Evolutionary conservation across 2,113 vertebrate species (phyloP).

Genomic region (Brachirus orientalis): DNA sequence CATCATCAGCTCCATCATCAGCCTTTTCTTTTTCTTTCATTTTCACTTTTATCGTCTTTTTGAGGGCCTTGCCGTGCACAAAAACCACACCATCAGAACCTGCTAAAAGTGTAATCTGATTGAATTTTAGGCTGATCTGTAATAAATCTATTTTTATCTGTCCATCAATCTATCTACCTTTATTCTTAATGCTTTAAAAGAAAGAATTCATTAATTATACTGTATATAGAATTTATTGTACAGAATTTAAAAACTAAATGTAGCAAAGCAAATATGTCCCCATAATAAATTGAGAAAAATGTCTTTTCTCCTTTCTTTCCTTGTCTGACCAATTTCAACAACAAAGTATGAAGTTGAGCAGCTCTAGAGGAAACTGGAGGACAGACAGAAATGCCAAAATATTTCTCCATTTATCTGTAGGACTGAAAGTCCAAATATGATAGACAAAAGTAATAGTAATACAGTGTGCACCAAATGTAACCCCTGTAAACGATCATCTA

Average conservation of each 20-base stretch:
- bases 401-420: not conserved
- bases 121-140: too few relatives aligned
- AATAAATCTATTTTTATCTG: too few relatives aligned
- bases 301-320: not conserved
- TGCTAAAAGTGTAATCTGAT: too few relatives aligned
- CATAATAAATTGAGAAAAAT: too few relatives aligned
- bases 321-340: too few relatives aligned
- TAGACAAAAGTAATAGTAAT: not conserved
- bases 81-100: too few relatives aligned
- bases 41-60: too few relatives aligned
- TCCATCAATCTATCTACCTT: too few relatives aligned
- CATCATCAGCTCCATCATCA: too few relatives aligned
- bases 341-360: not conserved
- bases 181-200: too few relatives aligned
- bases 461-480: slow-evolving; percentile 4
- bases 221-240: slow-evolving; percentile 19
- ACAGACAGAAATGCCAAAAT: not conserved
- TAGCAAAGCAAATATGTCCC: not conserved
- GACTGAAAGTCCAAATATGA: not conserved
- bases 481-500: slow-evolving; percentile 22
- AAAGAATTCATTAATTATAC: not conserved
- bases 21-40: too few relatives aligned
- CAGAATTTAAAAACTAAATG: not conserved
- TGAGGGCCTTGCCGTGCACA: too few relatives aligned
- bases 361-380: not conserved